These are phyloP conservation scores for Nymphalis c-album DNA, from an alignment of 2,888 invertebrate species.

Conservation along the genomic window DNA sequence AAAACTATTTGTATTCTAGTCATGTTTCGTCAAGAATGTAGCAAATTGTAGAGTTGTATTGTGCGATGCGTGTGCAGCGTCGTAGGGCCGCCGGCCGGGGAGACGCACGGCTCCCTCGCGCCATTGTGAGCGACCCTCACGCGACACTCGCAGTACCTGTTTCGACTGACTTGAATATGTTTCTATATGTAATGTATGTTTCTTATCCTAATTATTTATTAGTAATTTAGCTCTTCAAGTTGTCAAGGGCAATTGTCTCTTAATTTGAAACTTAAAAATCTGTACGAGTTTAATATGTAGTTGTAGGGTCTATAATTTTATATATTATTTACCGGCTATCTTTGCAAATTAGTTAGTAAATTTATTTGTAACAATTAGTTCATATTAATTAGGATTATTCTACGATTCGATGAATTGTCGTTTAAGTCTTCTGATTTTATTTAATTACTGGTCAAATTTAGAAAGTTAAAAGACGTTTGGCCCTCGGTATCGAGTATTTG, in stretches of 20 bases:
- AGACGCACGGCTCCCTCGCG: constrained; percentile 21
- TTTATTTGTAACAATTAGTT: too few relatives aligned
- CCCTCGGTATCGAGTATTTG: not conserved
- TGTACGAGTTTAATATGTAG: too few relatives aligned
- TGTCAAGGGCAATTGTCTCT: too few relatives aligned
- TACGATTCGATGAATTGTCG: too few relatives aligned
- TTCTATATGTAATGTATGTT: not conserved
- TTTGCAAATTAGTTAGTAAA: too few relatives aligned
- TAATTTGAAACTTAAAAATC: too few relatives aligned
- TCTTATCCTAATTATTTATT: not conserved
- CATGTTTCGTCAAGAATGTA: constrained; percentile 30
- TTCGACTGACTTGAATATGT: not conserved
- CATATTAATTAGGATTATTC: too few relatives aligned
- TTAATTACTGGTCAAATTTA: not conserved
- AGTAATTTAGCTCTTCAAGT: not conserved
- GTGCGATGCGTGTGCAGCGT: constrained; percentile 18
- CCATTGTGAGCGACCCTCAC: constrained; percentile 28
- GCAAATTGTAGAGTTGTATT: constrained; percentile 30
- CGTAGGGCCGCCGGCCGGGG: constrained; percentile 15
- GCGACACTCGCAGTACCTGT: constrained; percentile 10
- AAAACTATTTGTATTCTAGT: constrained; percentile 19
- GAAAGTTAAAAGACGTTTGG: not conserved
- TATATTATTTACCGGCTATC: too few relatives aligned
- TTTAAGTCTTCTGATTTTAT: not conserved
- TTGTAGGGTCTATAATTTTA: too few relatives aligned